Evolutionary conservation across 2,888 invertebrate genomes (phyloP), one percentile per base, ranked within the genome.

Genomic region (Sturmia bella): DNA sequence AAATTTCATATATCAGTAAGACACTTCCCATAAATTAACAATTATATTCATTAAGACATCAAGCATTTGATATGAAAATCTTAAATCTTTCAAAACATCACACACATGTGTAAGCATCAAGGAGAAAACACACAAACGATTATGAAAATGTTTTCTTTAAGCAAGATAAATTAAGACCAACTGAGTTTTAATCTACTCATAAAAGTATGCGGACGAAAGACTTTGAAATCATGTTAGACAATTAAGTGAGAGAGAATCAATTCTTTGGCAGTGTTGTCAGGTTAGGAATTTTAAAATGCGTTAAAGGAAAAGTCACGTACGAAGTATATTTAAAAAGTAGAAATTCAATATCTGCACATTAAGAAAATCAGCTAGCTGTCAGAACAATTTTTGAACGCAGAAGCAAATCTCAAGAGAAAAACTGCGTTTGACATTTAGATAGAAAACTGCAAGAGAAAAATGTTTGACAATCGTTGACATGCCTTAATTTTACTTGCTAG

Each of bases 31-130:
- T 74, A 82, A 78, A 82, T 82, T 74, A 56, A 37, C 54, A 48
- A 45, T n/a, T 72, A 24, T 68, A 78, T 57, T 74, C 82, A 82
- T 82, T 78, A 82, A 82, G 82, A 82, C 66, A 82, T 82, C 75
- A 78, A 63, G 41, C 19, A n/a, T 39, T 72, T 37, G 19, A 50
- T 66, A n/a, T 56, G 50, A 54, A 61, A 54, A 37, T 69, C 37
- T 45, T n/a, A 76, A 69, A 45, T 21, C 13, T 54, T 17, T 19
- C 32, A 27, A 56, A 21, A 12, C 41, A 57, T 45, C 39, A 48
- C 48, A 63, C 21, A 73, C 27, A 79, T 21, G 21, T 15, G 9
- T 24, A 24, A 13, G 11, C 11, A 64, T 39, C 6, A 27, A 32
- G 32, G 7, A 32, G 5, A 6, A 48, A 15, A 57, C n/a, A 39